These are phyloP conservation scores for Muntiacus muntjak DNA, from an alignment of 2,113 vertebrate genomes.

Conservation along the genomic window DNA sequence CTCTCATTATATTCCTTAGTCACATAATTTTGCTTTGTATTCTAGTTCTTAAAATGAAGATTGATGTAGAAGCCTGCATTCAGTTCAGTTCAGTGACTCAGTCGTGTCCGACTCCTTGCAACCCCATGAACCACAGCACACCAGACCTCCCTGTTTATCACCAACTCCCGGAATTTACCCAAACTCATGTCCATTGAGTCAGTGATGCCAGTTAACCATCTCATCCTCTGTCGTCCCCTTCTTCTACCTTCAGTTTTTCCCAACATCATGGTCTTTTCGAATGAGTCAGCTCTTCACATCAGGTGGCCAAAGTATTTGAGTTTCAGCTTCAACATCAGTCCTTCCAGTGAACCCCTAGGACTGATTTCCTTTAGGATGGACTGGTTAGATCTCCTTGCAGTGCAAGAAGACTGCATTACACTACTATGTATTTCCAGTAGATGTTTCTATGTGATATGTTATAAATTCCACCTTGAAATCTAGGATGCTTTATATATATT, in stretches of 20 bases:
- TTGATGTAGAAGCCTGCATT: background rate
- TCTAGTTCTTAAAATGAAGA: slow-evolving; percentile 13
- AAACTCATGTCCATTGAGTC: background rate
- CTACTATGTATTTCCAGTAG: background rate
- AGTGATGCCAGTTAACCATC: background rate
- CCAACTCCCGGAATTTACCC: background rate
- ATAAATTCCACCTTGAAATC: slow-evolving; percentile 31
- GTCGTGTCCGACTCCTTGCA: background rate
- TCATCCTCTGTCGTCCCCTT: background rate
- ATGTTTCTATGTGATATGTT: background rate
- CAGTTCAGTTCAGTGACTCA: background rate
- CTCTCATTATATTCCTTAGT: background rate
- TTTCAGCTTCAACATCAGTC: background rate
- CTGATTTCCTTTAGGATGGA: background rate
- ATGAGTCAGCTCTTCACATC: background rate
- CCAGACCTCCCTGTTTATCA: background rate
- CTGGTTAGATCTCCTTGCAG: background rate
- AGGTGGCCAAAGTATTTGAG: background rate
- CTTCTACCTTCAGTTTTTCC: background rate
- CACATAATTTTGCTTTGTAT: slow-evolving; percentile 3
- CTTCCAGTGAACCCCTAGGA: background rate
- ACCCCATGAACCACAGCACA: background rate
- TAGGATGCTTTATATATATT: background rate
- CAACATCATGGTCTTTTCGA: background rate
- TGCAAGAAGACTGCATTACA: background rate